A percentile compares a stretch with the other conserved stretches of the same genome.
These are phyloP conservation scores for Lepus timidus DNA, from an alignment of 2,113 vertebrate species.

Conservation along the genomic window DNA sequence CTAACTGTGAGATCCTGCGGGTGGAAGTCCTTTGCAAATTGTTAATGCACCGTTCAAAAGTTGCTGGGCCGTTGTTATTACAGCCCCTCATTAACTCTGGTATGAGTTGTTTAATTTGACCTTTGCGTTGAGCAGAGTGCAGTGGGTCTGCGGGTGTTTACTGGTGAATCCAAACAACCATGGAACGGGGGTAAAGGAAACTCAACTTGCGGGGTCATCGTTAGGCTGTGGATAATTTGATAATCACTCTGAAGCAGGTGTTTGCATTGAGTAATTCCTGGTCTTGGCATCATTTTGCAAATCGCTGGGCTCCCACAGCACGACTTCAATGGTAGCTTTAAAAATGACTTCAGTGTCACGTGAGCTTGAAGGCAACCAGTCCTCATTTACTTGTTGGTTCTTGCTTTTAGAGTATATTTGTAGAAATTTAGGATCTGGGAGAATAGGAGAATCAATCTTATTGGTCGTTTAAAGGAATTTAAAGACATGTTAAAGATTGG, in stretches of 20 bases:
- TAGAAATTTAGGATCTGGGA: background rate
- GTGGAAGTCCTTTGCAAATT: background rate
- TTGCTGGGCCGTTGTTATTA: background rate
- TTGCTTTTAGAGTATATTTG: background rate
- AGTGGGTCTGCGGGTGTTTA: slow-evolving; percentile 45
- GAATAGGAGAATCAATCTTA: background rate
- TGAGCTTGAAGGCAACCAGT: background rate
- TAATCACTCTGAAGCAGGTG: slow-evolving; percentile 75
- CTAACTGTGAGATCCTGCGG: background rate
- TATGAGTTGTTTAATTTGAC: background rate
- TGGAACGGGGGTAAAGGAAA: background rate
- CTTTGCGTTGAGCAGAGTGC: background rate
- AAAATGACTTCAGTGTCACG: background rate
- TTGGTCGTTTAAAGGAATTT: background rate
- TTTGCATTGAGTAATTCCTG: slow-evolving; percentile 65
- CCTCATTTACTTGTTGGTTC: background rate
- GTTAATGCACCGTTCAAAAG: background rate
- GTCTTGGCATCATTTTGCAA: slow-evolving; percentile 59
- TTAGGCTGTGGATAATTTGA: slow-evolving; percentile 73
- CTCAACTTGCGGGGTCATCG: slow-evolving; percentile 51
- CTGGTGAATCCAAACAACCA: background rate
- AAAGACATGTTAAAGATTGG: background rate
- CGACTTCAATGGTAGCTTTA: background rate
- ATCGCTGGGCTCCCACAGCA: slow-evolving; percentile 2
- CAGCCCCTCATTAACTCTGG: slow-evolving; percentile 27